Percentiles rank a stretch among this genome's conserved stretches.
These are phyloP conservation scores for Cynocephalus volans DNA, from an alignment of 2,113 vertebrate species.

Conservation along the genomic window DNA sequence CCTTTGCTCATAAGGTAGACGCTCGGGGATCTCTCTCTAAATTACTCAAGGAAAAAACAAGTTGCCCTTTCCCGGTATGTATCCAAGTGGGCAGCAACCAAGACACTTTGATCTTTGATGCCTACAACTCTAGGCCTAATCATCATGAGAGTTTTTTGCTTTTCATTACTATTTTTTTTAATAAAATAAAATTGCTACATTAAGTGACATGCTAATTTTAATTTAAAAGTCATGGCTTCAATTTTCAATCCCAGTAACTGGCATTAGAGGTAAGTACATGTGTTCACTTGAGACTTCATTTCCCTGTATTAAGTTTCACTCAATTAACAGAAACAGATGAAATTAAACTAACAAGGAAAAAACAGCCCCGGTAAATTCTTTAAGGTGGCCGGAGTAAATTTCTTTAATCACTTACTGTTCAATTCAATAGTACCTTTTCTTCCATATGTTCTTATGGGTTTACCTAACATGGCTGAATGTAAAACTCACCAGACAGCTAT, in stretches of 20 bases:
- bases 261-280: neutral
- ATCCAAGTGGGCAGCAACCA: neutral
- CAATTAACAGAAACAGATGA: slow-evolving; percentile 54
- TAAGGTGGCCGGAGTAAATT: neutral
- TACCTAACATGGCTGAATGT: neutral
- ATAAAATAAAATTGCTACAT: neutral
- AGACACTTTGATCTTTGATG: neutral
- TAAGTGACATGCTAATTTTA: neutral
- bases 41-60: neutral
- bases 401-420: neutral
- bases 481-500: neutral
- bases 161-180: neutral
- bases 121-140: neutral
- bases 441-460: neutral
- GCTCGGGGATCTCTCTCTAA: neutral
- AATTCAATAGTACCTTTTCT: neutral
- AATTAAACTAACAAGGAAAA: slow-evolving; percentile 60
- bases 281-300: neutral
- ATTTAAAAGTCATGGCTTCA: slow-evolving; percentile 23
- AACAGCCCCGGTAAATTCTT: neutral
- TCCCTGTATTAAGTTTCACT: slow-evolving; percentile 40
- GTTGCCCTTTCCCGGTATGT: neutral
- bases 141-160: neutral
- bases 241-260: slow-evolving; percentile 8
- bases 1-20: neutral